Evolutionary conservation across 53 echinoderm and acorn worm species (phyloP), one percentile per base, ranked within the genome.

Genomic region (Temnopleurus reevesii): DNA sequence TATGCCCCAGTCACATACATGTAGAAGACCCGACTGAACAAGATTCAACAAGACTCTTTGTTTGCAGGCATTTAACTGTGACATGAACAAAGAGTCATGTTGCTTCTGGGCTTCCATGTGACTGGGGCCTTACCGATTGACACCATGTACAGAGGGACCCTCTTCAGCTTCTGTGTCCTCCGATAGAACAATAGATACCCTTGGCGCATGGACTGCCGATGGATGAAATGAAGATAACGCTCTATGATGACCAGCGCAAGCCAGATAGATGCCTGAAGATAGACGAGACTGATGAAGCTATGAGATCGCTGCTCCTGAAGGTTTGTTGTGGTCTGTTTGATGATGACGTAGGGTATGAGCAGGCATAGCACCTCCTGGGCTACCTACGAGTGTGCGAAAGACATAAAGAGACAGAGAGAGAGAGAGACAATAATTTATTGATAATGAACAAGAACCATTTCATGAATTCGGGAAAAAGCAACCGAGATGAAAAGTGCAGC

Each of bases 111-210:
- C n/a, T n/a, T n/a, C n/a, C n/a, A n/a, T n/a, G n/a, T n/a, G n/a
- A n/a, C n/a, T n/a, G n/a, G n/a, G n/a, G n/a, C n/a, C 71, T 90
- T 56, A 97, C 97, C 97, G 0, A 91, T 49, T 27, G 97, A 90
- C 49, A 97, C 77, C 34, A 90, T 76, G 53, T 90, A 93, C 41
- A 84, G 77, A 10, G 97, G 92, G 10, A 94, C 91, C 33, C 95
- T 45, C 30, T 92, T 93, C 46, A 93, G 76, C 18, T 71, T 59
- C 56, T 92, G 90, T 6, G 95, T 97, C 64, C 80, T 90, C 47
- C 95, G 91, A 36, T 93, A 95, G 80, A 97, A 97, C 79, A 92
- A 90, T 2, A 97, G 90, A 47, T 97, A 97, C 15, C 97, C 97
- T 31, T 90, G 89, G 8, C 93, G 80, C 71, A 93, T 86, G 18